Evolutionary conservation across 2,888 invertebrate species (phyloP).

Genomic region (Deroplatys truncata): DNA sequence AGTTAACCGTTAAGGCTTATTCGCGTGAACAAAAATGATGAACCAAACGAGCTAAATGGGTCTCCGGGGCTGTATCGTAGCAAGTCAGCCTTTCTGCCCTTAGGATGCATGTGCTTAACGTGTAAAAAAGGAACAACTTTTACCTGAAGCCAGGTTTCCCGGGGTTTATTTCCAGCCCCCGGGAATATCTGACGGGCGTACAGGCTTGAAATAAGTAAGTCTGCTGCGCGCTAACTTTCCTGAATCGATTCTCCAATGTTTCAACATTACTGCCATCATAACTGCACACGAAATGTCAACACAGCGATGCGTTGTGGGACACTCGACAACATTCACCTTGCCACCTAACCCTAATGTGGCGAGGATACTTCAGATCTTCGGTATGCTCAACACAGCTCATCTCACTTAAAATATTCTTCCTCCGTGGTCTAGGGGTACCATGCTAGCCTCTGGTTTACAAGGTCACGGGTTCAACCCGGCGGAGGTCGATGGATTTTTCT

Average conservation of each 20-base stretch:
- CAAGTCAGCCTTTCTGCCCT: neutral
- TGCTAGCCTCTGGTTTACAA: no score
- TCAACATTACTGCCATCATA: neutral
- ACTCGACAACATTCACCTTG: neutral
- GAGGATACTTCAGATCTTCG: no score
- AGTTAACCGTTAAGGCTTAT: neutral
- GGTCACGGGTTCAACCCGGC: no score
- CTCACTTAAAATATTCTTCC: no score
- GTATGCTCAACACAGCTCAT: no score
- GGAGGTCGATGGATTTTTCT: no score
- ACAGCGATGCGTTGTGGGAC: neutral
- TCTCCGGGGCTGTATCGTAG: neutral
- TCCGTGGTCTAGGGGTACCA: no score
- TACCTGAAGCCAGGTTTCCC: neutral
- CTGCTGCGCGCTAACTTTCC: neutral
- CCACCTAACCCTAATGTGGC: no score
- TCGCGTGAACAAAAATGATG: neutral
- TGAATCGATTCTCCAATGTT: neutral
- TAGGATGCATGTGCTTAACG: neutral
- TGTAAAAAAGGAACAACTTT: neutral
- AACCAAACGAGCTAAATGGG: neutral
- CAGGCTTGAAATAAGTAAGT: neutral
- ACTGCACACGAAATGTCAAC: neutral
- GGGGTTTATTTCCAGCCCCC: neutral
- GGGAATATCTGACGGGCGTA: neutral